phyloP scores from a whole-genome alignment of 2,888 invertebrate species.

The Pollenia amentaria region DNA sequence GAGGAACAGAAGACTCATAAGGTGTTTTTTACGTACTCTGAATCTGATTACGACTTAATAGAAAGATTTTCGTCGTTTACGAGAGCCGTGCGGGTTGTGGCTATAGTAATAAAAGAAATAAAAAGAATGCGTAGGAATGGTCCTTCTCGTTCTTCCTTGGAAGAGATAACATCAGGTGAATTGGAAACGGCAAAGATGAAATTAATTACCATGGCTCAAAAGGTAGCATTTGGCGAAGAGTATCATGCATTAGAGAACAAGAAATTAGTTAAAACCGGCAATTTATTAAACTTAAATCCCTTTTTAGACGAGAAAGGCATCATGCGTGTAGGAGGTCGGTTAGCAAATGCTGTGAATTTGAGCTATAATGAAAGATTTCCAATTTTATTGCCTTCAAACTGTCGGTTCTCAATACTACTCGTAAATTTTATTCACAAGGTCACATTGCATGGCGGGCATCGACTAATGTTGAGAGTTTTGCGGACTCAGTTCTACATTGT shows the following conservation, averaged over 20 bases:
- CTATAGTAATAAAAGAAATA: background rate
- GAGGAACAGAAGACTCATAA: slow-evolving; percentile 5
- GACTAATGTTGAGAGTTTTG: background rate
- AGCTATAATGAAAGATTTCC: slow-evolving; percentile 15
- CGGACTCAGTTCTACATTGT: slow-evolving; percentile 19
- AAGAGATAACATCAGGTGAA: background rate
- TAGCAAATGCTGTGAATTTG: slow-evolving; percentile 8
- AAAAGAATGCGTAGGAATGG: background rate
- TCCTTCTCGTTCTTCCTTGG: background rate
- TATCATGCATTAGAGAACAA: background rate
- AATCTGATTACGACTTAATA: background rate
- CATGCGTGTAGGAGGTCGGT: slow-evolving; percentile 16
- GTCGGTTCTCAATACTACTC: slow-evolving; percentile 1
- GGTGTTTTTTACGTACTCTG: slow-evolving; percentile 6
- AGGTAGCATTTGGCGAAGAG: background rate
- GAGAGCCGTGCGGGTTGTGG: slow-evolving; percentile 3
- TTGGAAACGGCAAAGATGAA: background rate
- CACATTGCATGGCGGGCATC: slow-evolving; percentile 19
- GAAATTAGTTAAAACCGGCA: background rate
- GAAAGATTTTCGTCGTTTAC: background rate
- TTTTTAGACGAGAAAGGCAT: slow-evolving; percentile 11
- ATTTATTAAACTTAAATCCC: slow-evolving; percentile 15
- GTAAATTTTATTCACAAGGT: slow-evolving; percentile 18
- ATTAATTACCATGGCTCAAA: background rate
- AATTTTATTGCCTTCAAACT: background rate